Conservation (phyloP, 2,113 vertebrate genomes). For the Lonchura striata region DNA sequence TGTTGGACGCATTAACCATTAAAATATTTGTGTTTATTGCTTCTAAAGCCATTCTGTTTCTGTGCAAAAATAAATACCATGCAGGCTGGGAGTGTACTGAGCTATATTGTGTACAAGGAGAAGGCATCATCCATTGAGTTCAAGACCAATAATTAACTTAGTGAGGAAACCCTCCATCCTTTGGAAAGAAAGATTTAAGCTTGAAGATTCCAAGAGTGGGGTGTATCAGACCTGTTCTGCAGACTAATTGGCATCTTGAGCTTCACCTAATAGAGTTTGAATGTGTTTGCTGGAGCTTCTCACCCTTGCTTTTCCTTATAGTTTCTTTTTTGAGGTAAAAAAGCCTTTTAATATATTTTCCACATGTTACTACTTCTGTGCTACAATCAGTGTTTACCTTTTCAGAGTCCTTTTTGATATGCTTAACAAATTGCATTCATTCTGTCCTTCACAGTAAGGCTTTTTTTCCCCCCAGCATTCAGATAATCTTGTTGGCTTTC, state of each 20-base stretch:
- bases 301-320: neutral
- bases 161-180: neutral
- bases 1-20: neutral
- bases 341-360: neutral
- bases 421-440: neutral
- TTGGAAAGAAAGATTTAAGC: neutral
- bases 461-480: neutral
- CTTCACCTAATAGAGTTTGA: neutral
- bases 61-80: neutral
- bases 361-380: neutral
- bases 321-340: neutral
- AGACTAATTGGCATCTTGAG: fast-evolving
- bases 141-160: neutral
- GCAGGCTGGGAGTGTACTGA: neutral
- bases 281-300: neutral
- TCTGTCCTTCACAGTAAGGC: neutral
- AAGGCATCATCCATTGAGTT: neutral
- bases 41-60: neutral
- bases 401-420: neutral
- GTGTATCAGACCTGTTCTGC: neutral
- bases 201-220: neutral
- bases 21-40: neutral
- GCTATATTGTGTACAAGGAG: fast-evolving
- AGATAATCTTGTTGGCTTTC: neutral
- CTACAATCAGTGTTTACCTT: neutral